phyloP scores from a whole-genome alignment of 1,140 invertebrate species.

The Stegodyphus mimosarum region DNA sequence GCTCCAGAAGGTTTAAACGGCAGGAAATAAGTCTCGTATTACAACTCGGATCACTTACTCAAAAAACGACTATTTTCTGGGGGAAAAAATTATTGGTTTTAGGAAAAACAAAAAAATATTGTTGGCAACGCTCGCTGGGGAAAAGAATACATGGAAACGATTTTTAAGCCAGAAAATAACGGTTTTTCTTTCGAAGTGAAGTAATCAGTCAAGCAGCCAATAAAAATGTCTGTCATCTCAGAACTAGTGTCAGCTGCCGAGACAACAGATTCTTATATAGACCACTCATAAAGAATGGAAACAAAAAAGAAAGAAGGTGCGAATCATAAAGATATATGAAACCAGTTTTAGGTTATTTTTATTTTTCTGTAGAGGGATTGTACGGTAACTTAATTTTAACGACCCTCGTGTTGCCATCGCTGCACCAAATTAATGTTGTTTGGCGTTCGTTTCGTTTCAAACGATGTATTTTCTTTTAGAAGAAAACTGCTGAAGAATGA shows the following conservation, averaged over 20 bases:
- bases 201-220: slow-evolving; percentile 60
- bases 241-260: slow-evolving; percentile 53
- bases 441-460: neutral
- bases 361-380: slow-evolving; percentile 8
- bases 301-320: slow-evolving; percentile 26
- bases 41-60: no score
- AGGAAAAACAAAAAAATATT: no score
- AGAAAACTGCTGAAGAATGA: neutral
- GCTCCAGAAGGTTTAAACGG: no score
- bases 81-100: no score
- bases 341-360: slow-evolving; percentile 27
- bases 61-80: no score
- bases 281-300: slow-evolving; percentile 5
- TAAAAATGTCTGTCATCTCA: slow-evolving; percentile 55
- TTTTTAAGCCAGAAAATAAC: slow-evolving; percentile 48
- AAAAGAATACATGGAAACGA: slow-evolving; percentile 23
- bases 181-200: slow-evolving; percentile 53
- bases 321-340: slow-evolving; percentile 41
- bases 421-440: slow-evolving; percentile 19
- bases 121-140: neutral
- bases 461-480: neutral
- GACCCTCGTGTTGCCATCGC: neutral
- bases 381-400: slow-evolving; percentile 51
- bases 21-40: no score
- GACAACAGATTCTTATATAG: slow-evolving; percentile 50